Evolutionary conservation across 2,888 invertebrate species (phyloP).

Genomic region (Chaetoderma sp.): DNA sequence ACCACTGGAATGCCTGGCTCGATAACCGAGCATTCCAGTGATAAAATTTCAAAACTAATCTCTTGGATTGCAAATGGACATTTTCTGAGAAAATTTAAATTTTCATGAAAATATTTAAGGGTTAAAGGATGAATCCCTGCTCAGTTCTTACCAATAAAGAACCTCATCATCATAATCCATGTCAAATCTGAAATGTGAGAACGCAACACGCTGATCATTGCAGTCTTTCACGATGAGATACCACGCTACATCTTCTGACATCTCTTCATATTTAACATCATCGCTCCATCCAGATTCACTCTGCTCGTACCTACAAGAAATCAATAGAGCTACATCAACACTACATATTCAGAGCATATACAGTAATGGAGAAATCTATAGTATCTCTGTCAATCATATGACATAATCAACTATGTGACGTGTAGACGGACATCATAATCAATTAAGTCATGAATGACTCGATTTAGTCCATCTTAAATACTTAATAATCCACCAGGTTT

Average conservation of each 20-base stretch:
- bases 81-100: too few relatives aligned
- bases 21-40: too few relatives aligned
- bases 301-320: constrained; percentile 72
- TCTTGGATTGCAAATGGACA: too few relatives aligned
- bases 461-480: too few relatives aligned
- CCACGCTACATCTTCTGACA: constrained; percentile 81
- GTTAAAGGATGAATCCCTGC: too few relatives aligned
- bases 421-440: too few relatives aligned
- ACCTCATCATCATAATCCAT: constrained; percentile 82
- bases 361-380: background rate
- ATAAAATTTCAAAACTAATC: too few relatives aligned
- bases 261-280: constrained; percentile 79
- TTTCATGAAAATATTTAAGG: too few relatives aligned
- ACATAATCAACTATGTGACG: too few relatives aligned
- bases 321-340: background rate
- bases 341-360: background rate
- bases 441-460: too few relatives aligned
- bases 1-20: too few relatives aligned
- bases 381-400: background rate
- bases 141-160: constrained; percentile 83
- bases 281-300: constrained; percentile 87
- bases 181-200: constrained; percentile 87
- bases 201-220: constrained; percentile 74
- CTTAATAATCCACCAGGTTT: too few relatives aligned
- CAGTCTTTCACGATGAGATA: constrained; percentile 75